Conservation (phyloP, 2,113 vertebrate species). For the Speoplatyrhinus poulsoni region DNA sequence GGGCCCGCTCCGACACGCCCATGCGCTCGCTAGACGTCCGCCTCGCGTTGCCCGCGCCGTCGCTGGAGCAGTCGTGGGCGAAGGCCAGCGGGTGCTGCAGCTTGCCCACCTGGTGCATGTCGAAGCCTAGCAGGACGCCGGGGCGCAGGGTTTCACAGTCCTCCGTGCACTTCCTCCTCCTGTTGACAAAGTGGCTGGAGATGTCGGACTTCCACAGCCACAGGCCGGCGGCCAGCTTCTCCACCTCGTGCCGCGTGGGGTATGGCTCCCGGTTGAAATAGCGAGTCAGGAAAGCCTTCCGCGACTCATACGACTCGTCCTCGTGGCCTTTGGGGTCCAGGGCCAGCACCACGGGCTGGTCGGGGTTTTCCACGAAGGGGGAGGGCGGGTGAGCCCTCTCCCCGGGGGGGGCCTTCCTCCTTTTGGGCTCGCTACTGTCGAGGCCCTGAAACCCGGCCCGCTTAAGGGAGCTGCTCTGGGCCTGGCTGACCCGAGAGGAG, state of each 20-base stretch:
- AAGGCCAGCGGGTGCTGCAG: slow-evolving; percentile 88
- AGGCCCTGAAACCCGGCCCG: slow-evolving; percentile 79
- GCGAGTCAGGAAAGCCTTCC: slow-evolving; percentile 91
- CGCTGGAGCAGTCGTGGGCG: slow-evolving; percentile 76
- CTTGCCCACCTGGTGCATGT: slow-evolving; percentile 88
- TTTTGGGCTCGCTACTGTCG: slow-evolving; percentile 85
- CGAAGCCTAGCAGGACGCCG: slow-evolving; percentile 90
- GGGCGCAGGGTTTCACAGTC: slow-evolving; percentile 87
- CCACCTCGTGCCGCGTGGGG: slow-evolving; percentile 88
- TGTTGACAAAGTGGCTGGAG: slow-evolving; percentile 90
- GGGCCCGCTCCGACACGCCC: slow-evolving; percentile 72
- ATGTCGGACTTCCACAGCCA: slow-evolving; percentile 98
- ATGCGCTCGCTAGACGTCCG: slow-evolving; percentile 83
- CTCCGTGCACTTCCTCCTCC: slow-evolving; percentile 86
- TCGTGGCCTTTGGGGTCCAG: slow-evolving; percentile 94
- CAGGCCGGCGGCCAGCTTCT: slow-evolving; percentile 90
- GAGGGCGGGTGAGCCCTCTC: slow-evolving; percentile 74
- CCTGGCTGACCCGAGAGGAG: slow-evolving; percentile 79
- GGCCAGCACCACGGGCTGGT: slow-evolving; percentile 89
- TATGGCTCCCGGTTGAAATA: slow-evolving; percentile 94
- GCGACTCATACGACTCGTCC: slow-evolving; percentile 90
- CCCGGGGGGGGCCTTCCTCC: slow-evolving; percentile 78
- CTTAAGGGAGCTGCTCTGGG: slow-evolving; percentile 82
- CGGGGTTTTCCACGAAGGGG: slow-evolving; percentile 84
- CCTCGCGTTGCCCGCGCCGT: slow-evolving; percentile 69